Evolutionary conservation across 1,140 invertebrate species (phyloP).

Genomic region (Drosophila miranda): DNA sequence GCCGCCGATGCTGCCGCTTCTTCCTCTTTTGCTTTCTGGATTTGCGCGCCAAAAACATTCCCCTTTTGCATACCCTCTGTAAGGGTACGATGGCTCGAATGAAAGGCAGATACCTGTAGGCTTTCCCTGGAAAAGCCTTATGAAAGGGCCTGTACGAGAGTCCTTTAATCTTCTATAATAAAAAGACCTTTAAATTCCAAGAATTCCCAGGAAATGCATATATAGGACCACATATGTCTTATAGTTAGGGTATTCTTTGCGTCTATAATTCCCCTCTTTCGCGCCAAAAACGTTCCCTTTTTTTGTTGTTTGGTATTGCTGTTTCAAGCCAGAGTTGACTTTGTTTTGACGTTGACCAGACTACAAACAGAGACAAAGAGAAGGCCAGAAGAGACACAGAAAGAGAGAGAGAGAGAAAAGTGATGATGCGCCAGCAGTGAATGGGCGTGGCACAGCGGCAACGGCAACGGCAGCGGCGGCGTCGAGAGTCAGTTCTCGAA

Average conservation of each 20-base stretch:
- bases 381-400: conserved; percentile 14
- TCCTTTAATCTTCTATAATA: no score
- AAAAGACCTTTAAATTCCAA: no score
- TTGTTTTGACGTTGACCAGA: conserved; percentile 56
- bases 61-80: conserved; percentile 25
- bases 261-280: not conserved
- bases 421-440: conserved; percentile 33
- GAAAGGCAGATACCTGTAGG: not conserved
- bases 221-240: no score
- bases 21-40: conserved; percentile 31
- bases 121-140: no score
- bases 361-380: conserved; percentile 17
- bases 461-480: no score
- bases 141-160: no score
- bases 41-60: conserved; percentile 73
- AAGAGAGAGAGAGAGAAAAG: conserved; percentile 34
- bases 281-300: conserved; percentile 15
- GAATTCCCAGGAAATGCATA: no score
- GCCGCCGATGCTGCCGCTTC: conserved; percentile 32
- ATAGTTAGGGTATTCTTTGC: not conserved
- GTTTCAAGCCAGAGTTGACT: conserved; percentile 45
- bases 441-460: conserved; percentile 55
- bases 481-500: no score
- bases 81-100: no score
- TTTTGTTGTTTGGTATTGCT: conserved; percentile 1